These are phyloP conservation scores for Ciconia nigra DNA, from an alignment of 2,797 vertebrate genomes.

Conservation along the genomic window DNA sequence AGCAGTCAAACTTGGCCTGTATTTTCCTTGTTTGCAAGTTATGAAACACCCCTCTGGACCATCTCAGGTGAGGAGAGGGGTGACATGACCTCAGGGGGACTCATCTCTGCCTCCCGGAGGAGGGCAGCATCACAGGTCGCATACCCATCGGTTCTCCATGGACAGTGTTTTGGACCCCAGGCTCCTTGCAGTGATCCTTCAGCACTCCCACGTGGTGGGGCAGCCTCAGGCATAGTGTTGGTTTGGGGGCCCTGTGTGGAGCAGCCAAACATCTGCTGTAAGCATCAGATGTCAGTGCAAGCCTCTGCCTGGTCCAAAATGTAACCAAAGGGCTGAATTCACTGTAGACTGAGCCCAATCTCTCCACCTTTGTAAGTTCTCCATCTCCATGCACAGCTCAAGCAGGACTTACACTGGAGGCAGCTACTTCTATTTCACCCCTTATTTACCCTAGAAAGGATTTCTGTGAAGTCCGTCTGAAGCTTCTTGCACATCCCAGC, in stretches of 20 bases:
- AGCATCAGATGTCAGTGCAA: background rate
- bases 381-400: background rate
- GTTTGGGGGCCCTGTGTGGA: background rate
- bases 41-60: background rate
- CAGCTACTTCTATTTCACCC: background rate
- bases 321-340: background rate
- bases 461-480: background rate
- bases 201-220: background rate
- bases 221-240: background rate
- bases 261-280: background rate
- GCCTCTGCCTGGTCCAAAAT: background rate
- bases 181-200: background rate
- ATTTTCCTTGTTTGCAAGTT: background rate
- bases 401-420: background rate
- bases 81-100: background rate
- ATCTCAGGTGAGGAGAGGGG: background rate
- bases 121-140: fast-evolving
- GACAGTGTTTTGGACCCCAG: background rate
- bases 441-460: background rate
- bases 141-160: fast-evolving
- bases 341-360: background rate
- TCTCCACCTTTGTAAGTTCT: background rate
- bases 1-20: background rate
- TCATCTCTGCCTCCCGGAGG: background rate
- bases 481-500: background rate